phyloP scores from a whole-genome alignment of 2,888 invertebrate genomes.

The Asteroscopus sphinx region DNA sequence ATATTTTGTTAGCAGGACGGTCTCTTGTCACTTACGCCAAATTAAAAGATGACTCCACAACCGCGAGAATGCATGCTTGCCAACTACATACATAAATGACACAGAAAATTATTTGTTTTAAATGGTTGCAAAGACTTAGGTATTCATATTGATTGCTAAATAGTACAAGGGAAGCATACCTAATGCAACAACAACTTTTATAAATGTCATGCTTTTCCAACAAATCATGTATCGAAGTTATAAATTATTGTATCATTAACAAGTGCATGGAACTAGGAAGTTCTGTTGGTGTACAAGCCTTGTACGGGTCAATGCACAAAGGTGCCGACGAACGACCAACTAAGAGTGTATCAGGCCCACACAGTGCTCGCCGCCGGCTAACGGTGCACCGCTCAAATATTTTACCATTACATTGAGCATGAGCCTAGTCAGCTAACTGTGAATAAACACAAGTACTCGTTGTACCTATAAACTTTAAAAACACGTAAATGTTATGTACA shows the following conservation, averaged over 20 bases:
- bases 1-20: slow-evolving; percentile 3
- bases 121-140: slow-evolving; percentile 57
- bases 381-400: slow-evolving; percentile 82
- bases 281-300: slow-evolving; percentile 74
- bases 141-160: slow-evolving; percentile 50
- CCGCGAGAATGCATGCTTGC: slow-evolving; percentile 75
- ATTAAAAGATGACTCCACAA: slow-evolving; percentile 73
- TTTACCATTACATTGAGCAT: slow-evolving; percentile 65
- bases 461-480: slow-evolving; percentile 37
- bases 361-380: slow-evolving; percentile 65
- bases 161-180: slow-evolving; percentile 36
- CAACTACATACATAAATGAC: slow-evolving; percentile 76
- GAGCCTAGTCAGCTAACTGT: slow-evolving; percentile 56
- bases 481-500: slow-evolving; percentile 47
- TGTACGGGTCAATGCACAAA: slow-evolving; percentile 87
- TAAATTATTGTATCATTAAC: slow-evolving; percentile 69
- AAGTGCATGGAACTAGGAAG: slow-evolving; percentile 71
- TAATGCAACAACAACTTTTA: slow-evolving; percentile 15
- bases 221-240: slow-evolving; percentile 25
- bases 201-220: slow-evolving; percentile 16
- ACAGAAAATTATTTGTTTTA: slow-evolving; percentile 70
- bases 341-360: slow-evolving; percentile 65
- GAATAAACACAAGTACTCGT: slow-evolving; percentile 51
- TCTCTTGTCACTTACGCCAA: slow-evolving; percentile 75
- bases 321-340: slow-evolving; percentile 75